These are phyloP conservation scores for Drosophila pectinifera DNA, from an alignment of 1,140 invertebrate species.

Conservation along the genomic window DNA sequence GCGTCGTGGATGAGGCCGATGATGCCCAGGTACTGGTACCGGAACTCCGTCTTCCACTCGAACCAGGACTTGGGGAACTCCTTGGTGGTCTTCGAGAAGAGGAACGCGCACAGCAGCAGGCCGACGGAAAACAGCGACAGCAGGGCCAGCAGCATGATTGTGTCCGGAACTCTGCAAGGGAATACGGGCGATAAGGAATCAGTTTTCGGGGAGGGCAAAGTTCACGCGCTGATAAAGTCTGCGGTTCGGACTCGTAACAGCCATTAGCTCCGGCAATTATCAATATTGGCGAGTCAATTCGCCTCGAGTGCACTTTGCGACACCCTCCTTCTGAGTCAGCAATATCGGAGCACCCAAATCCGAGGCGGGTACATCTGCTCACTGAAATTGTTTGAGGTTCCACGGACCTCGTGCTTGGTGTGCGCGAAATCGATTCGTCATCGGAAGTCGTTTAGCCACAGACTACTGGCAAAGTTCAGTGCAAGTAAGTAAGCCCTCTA, in stretches of 20 bases:
- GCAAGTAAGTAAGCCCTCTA: too few species aligned
- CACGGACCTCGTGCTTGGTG: background rate
- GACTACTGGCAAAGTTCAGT: too few species aligned
- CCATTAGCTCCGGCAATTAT: slow-evolving; percentile 37
- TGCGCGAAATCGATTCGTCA: slow-evolving; percentile 1
- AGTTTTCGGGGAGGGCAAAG: slow-evolving; percentile 25
- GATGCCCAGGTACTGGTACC: slow-evolving; percentile 86
- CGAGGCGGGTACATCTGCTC: slow-evolving; percentile 10
- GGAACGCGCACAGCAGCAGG: slow-evolving; percentile 62
- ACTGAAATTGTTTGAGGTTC: background rate
- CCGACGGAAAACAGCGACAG: slow-evolving; percentile 48
- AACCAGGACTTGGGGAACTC: slow-evolving; percentile 80
- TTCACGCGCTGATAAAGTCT: slow-evolving; percentile 37
- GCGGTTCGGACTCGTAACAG: slow-evolving; percentile 5
- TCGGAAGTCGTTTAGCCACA: background rate
- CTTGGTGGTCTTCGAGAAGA: slow-evolving; percentile 81
- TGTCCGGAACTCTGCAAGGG: slow-evolving; percentile 15
- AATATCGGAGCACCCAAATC: slow-evolving; percentile 22
- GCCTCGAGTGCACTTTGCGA: slow-evolving; percentile 62
- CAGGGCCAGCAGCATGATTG: slow-evolving; percentile 34
- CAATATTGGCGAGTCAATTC: slow-evolving; percentile 48
- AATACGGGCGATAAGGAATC: slow-evolving; percentile 28
- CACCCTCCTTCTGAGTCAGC: slow-evolving; percentile 66
- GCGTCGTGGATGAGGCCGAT: slow-evolving; percentile 86
- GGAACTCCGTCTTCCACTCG: slow-evolving; percentile 85